Conservation (phyloP, 2,797 vertebrate genomes). For the Labeo calbasu region DNA sequence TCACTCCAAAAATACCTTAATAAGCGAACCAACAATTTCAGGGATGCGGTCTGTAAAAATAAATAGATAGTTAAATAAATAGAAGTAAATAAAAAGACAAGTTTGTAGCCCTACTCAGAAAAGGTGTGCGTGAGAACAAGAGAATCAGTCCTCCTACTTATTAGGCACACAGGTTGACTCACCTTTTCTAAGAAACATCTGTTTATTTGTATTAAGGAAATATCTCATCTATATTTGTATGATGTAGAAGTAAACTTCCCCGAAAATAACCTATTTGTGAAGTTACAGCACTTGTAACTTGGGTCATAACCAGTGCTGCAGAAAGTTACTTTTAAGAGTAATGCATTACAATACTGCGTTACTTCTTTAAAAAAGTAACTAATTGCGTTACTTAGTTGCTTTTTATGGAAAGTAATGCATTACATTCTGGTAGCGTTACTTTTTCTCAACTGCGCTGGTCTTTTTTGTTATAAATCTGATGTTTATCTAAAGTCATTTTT, state of each 20-base stretch:
- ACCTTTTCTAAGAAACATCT: not conserved
- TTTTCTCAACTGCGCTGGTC: no score
- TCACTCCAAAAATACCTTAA: not conserved
- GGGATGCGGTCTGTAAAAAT: not conserved
- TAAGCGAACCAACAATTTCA: not conserved
- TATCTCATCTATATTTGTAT: not conserved
- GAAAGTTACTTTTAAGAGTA: no score
- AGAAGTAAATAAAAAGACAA: not conserved
- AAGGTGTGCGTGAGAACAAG: not conserved
- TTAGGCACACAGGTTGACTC: not conserved
- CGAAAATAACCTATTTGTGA: not conserved
- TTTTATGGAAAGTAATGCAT: no score
- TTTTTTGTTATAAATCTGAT: no score
- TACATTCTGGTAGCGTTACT: no score
- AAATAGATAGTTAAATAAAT: not conserved
- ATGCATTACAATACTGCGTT: no score
- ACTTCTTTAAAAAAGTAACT: no score
- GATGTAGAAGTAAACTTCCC: not conserved
- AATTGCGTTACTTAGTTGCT: no score
- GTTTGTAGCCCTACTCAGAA: not conserved
- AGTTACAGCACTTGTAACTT: not conserved
- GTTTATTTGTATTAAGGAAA: not conserved
- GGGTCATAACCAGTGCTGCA: no score
- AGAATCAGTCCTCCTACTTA: not conserved
- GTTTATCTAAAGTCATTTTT: no score